Evolutionary conservation across 2,797 vertebrate species (phyloP), one percentile per base, ranked within the genome.

Genomic region (Syngnathus acus): DNA sequence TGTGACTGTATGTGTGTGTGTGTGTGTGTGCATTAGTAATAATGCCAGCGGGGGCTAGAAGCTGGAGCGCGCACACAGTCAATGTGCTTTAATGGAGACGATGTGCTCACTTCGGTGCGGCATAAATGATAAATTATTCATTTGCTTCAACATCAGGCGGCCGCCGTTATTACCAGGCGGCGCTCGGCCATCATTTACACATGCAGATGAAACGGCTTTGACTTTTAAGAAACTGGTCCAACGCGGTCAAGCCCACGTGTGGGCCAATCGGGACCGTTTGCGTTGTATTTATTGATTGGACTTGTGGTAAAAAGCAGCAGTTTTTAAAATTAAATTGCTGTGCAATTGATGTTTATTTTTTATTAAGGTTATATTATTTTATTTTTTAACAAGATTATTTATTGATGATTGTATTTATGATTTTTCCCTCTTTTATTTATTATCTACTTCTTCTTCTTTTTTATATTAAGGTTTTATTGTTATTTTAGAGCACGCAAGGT

Each of bases 101-200:
- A 67, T 80, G 78, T 60, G 72, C 76, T 82, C 79, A 76, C 76
- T 82, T 82, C 73, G 40, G 64, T 72, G 66, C 73, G 9, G 77
- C 72, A 71, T 75, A 71, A 74, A 85, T 68, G 72, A 80, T 87
- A 73, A 84, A 88, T 88, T 90, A 89, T 89, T 89, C 84, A 91
- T 82, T 9, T 65, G 70, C 70, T 82, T 80, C 77, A 80, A 81
- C 80, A 75, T 65, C 73, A 76, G 72, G 83, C 80, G 74, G 74
- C 70, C 65, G 5, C 71, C 76, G 58, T 80, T 85, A 84, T 78
- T 73, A 76, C 65, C 66, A 65, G 72, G 60, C 40, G 68, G 80
- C 71, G 74, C 80, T 83, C 81, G 80, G 78, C 72, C 71, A 62
- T 82, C 73, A 66, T 69, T 76, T 67, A 58, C n/a, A 66, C 68